Evolutionary conservation across 2,888 invertebrate genomes (phyloP), one percentile per base, ranked within the genome.

Genomic region (Paralinhomoeus sp.): DNA sequence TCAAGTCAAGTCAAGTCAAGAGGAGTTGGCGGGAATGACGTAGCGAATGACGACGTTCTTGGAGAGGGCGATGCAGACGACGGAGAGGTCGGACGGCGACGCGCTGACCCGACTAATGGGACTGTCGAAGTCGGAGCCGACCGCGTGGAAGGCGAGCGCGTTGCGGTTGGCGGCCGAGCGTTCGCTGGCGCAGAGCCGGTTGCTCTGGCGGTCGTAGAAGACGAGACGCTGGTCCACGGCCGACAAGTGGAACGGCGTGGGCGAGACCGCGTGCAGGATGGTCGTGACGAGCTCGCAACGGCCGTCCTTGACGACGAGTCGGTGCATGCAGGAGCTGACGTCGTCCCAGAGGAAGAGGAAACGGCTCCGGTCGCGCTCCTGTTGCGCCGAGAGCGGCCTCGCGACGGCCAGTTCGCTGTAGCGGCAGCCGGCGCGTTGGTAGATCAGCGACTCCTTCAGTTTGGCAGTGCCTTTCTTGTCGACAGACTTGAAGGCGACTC

Each of bases 381-480:
- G 13, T 18, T 18, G 23, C 39, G 12, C 17, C 27, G 27, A 27
- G 7, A 9, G 27, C 27, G 12, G 27, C 27, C 27, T 5, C 7
- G 27, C 7, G 27, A 27, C 27, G 27, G 27, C 27, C 7, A 27
- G 5, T 23, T 27, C n/a, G 18, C 18, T 24, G 9, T 15, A 38
- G 21, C 37, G 41, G 18, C 38, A n/a, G 15, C 24, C 18, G n/a
- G 37, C 18, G 15, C 40, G 33, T 21, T 45, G 41, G 39, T 45
- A 45, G 20, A 47, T 15, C 24, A 40, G 17, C 2, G 38, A 18
- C 42, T 47, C 45, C 38, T 47, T 47, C 3, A 46, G 20, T 23
- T 46, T 46, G 18, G 21, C 37, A 20, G 24, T 39, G 9, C 18
- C n/a, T 18, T 41, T 40, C 42, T 47, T 47, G 20, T 27, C 15